These are phyloP conservation scores for Phortica magna DNA, from an alignment of 2,888 invertebrate species.

Conservation along the genomic window DNA sequence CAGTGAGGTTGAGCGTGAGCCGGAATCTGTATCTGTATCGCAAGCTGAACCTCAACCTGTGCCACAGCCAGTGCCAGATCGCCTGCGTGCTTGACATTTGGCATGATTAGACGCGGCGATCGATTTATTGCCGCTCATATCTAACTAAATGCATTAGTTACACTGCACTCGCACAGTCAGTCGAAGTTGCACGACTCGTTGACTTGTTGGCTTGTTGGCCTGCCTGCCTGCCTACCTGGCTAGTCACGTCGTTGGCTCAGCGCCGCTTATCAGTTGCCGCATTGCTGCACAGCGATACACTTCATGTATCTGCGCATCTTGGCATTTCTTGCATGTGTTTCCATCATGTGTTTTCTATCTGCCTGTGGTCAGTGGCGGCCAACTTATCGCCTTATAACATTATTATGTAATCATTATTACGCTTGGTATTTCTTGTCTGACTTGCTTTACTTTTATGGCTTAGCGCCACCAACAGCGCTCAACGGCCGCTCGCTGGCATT, in stretches of 20 bases:
- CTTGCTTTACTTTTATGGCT: not conserved
- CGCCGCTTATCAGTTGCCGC: not conserved
- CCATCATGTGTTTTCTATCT: not conserved
- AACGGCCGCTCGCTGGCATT: not conserved
- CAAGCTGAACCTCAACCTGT: too few relatives aligned
- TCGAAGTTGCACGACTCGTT: not conserved
- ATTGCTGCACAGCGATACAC: not conserved
- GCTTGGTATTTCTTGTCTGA: not conserved
- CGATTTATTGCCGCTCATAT: not conserved
- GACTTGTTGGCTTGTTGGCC: too few relatives aligned
- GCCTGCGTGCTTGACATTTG: not conserved
- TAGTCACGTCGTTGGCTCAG: not conserved
- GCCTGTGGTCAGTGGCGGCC: not conserved
- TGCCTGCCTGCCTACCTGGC: too few relatives aligned
- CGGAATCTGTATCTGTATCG: not conserved
- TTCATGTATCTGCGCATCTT: not conserved
- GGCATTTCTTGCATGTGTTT: not conserved
- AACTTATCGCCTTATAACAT: not conserved
- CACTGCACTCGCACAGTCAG: slow-evolving; percentile 36
- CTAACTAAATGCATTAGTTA: slow-evolving; percentile 63
- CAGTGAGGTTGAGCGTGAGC: not conserved
- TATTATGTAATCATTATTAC: not conserved
- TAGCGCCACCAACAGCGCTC: not conserved
- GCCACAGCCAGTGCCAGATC: not conserved
- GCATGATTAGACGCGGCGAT: not conserved